Base-by-base conservation (phyloP, 2,113 vertebrate species). In the Rafetus swinhoei region DNA sequence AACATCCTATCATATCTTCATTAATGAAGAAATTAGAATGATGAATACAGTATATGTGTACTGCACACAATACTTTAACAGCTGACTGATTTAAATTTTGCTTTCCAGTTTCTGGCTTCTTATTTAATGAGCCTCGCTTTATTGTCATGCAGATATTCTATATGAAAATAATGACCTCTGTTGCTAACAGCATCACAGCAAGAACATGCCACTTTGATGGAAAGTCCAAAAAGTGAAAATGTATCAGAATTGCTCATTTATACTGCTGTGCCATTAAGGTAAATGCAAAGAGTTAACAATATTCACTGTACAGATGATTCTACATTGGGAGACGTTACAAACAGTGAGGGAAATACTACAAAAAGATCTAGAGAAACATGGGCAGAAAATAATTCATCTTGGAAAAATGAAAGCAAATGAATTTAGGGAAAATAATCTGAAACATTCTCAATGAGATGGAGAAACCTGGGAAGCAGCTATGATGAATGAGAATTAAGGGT, bases 41-140 rank as follows among this genome's bases (percentile, higher is more conserved):
- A 79, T 54, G 62, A 85, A 55, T 22, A 82, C 1, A 4, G 4
- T 84, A n/a, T 13, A 69, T 2, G 3, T 69, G 84, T 81, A 62
- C 69, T 69, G 84, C 83, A 72, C 76, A 91, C 57, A 81, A 50
- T 21, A 90, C 85, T 91, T 88, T 93, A 97, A 95, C 55, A 95
- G 92, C 32, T 95, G 62, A 90, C 54, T 91, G 76, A 81, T 60
- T 90, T 93, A 92, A 86, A 95, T 86, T 87, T 90, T 79, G 3
- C 24, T 95, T 97, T 97, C 81, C 90, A 93, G 62, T 85, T 92
- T 93, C 86, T 55, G 27, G 4, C 80, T 92, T 97, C 95, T 95
- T 90, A 88, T 56, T 93, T 96, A 94, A 90, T 80, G 88, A 95
- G 94, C 80, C 39, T 91, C 45, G 22, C 14, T 85, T 54, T 82